These are phyloP conservation scores for Sericinus montela DNA, from an alignment of 2,888 invertebrate genomes.

Conservation along the genomic window DNA sequence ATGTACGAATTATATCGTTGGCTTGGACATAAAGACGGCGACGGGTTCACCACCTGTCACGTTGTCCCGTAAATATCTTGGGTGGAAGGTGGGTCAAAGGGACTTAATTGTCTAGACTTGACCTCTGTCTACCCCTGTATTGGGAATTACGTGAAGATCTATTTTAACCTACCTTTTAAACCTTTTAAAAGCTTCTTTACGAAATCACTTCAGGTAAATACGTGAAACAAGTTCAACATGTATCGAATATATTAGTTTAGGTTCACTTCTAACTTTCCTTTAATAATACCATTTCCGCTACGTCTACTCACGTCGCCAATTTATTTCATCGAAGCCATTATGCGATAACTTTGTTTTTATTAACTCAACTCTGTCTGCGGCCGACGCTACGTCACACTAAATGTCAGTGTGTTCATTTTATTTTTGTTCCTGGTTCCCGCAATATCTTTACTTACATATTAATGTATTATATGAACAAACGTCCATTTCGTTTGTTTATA, in stretches of 20 bases:
- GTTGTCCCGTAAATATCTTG: too few relatives aligned
- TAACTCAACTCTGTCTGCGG: constrained; percentile 26
- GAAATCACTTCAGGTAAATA: not conserved
- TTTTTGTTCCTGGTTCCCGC: constrained; percentile 37
- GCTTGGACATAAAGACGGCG: too few relatives aligned
- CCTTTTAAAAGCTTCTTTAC: too few relatives aligned
- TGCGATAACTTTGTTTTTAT: constrained; percentile 31
- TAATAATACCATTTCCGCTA: constrained; percentile 16
- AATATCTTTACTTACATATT: constrained; percentile 1
- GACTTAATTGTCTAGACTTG: too few relatives aligned
- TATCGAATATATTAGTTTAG: not conserved
- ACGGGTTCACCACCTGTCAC: too few relatives aligned
- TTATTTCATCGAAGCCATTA: constrained; percentile 26
- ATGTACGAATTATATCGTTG: too few relatives aligned
- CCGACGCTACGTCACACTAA: constrained; percentile 25
- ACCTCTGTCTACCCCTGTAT: too few relatives aligned
- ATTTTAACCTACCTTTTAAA: too few relatives aligned
- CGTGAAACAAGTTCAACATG: not conserved
- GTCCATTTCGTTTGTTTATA: not conserved
- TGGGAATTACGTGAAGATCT: too few relatives aligned
- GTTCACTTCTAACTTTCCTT: constrained; percentile 19
- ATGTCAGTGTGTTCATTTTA: constrained; percentile 32
- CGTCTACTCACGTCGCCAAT: constrained; percentile 19
- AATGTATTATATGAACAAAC: not conserved
- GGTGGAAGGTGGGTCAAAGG: too few relatives aligned